These are phyloP conservation scores for Bombycilla garrulus DNA, from an alignment of 2,113 vertebrate genomes.

Conservation along the genomic window DNA sequence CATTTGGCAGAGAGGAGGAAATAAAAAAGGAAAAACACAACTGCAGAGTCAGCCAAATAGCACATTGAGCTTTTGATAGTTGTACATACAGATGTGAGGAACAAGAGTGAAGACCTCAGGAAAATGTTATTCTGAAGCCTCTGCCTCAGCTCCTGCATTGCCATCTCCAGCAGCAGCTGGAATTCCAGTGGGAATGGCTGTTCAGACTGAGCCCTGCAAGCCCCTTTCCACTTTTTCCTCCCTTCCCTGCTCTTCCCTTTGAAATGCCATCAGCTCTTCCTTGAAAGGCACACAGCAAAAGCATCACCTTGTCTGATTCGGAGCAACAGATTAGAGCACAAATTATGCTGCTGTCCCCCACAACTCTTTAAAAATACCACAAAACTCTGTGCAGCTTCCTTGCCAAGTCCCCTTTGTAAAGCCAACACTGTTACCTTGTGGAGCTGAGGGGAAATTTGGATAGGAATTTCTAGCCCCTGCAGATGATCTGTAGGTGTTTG, in stretches of 20 bases:
- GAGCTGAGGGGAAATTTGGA: background rate
- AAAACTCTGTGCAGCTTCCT: background rate
- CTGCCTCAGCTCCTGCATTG: background rate
- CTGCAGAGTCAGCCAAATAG: background rate
- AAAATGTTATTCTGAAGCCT: background rate
- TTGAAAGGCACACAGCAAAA: background rate
- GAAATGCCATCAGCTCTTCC: background rate
- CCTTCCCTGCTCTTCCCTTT: background rate
- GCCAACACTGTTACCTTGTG: background rate
- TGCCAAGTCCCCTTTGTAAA: background rate
- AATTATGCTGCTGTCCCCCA: background rate
- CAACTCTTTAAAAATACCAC: background rate
- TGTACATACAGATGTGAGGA: background rate
- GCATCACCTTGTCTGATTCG: background rate
- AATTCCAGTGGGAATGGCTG: background rate
- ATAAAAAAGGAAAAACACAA: background rate
- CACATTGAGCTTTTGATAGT: background rate
- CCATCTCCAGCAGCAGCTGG: background rate
- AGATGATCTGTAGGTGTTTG: conserved; percentile 33
- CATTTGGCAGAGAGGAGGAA: background rate
- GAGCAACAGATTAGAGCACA: background rate
- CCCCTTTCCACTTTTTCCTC: background rate
- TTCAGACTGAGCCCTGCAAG: background rate
- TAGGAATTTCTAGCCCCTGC: background rate
- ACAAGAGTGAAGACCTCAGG: background rate